Evolutionary conservation across 2,113 vertebrate species (phyloP).

Genomic region (Rhombomys opimus): DNA sequence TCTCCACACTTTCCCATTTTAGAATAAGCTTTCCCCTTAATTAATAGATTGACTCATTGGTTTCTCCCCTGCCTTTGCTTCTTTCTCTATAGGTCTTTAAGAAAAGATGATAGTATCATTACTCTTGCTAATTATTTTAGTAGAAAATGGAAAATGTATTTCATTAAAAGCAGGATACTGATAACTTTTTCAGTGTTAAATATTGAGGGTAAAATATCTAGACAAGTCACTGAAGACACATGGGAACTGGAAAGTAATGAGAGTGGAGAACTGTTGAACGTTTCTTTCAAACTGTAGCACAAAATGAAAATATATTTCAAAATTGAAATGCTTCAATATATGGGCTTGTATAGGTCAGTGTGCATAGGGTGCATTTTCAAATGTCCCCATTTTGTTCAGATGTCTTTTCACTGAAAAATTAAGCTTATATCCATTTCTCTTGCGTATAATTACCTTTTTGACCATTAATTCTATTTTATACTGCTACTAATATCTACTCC

Average conservation of each 20-base stretch:
- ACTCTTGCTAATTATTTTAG: constrained; percentile 34
- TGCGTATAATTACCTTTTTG: neutral
- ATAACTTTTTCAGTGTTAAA: constrained; percentile 18
- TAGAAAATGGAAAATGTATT: constrained; percentile 14
- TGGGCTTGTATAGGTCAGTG: neutral
- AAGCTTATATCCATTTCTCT: neutral
- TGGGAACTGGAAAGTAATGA: neutral
- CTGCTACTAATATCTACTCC: neutral
- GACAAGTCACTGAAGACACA: neutral
- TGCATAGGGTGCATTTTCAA: neutral
- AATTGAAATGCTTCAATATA: constrained; percentile 31
- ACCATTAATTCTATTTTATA: constrained; percentile 20
- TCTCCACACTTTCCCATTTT: neutral
- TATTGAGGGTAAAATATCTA: neutral
- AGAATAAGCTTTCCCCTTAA: neutral
- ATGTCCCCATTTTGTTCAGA: neutral
- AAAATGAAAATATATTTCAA: constrained; percentile 22
- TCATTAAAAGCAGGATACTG: constrained; percentile 23
- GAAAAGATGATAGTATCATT: neutral
- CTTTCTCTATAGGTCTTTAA: neutral
- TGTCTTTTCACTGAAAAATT: constrained; percentile 40
- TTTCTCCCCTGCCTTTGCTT: constrained; percentile 27
- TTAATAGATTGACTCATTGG: neutral
- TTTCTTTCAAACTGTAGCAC: neutral
- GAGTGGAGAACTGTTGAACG: neutral